Conservation (phyloP, 2,797 vertebrate species). For the Tamandua tetradactyla region DNA sequence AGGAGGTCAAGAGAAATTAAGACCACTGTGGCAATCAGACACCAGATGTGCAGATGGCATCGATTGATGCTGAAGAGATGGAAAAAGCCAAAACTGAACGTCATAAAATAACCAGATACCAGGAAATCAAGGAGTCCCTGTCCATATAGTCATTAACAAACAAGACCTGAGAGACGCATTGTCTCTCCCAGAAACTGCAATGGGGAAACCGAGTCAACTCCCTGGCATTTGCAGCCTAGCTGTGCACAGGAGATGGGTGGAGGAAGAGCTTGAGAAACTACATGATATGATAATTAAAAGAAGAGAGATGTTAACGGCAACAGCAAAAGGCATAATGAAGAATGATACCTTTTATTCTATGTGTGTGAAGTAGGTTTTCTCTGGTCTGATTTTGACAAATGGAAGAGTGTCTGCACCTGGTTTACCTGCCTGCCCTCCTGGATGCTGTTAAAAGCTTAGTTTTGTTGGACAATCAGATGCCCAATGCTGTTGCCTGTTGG, state of each 20-base stretch:
- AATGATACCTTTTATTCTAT: background rate
- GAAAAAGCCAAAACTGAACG: constrained; percentile 99
- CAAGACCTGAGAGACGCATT: constrained; percentile 96
- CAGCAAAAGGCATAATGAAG: constrained; percentile 95
- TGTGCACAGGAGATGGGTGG: constrained; percentile 97
- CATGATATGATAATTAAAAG: constrained; percentile 96
- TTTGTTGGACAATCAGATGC: constrained; percentile 73
- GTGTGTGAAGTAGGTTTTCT: constrained; percentile 66
- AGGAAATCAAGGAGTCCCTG: constrained; percentile 96
- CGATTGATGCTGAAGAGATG: constrained; percentile 96
- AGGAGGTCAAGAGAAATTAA: constrained; percentile 97
- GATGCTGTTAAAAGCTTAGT: constrained; percentile 74
- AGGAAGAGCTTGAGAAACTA: constrained; percentile 94
- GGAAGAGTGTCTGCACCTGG: constrained; percentile 66
- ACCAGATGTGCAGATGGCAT: constrained; percentile 97
- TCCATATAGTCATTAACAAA: constrained; percentile 97
- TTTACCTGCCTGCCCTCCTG: constrained; percentile 64
- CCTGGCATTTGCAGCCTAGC: constrained; percentile 96
- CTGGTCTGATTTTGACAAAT: constrained; percentile 61
- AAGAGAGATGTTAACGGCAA: constrained; percentile 91
- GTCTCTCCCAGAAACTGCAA: constrained; percentile 91
- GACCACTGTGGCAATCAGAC: constrained; percentile 98
- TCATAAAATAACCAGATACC: constrained; percentile 94
- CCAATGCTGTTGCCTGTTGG: constrained; percentile 69
- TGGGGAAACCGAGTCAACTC: constrained; percentile 94